Base-by-base conservation (phyloP, 2,797 vertebrate species). In the Poecilia picta region DNA sequence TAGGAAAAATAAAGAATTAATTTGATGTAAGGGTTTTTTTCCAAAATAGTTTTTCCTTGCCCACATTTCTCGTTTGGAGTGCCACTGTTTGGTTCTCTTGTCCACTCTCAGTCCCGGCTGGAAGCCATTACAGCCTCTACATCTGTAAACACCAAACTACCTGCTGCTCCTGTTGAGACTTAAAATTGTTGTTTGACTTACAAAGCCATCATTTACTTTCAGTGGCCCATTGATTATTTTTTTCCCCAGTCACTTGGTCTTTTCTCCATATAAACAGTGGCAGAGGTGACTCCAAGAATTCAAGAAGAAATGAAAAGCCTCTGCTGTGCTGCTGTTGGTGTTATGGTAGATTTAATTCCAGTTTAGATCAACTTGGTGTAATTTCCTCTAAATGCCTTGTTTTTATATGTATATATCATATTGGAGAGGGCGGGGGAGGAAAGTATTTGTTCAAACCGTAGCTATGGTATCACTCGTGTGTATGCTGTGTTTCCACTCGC, bases 181-280 rank as follows among this genome's bases (percentile, higher is more conserved):
- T 70, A 53, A 71, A 39, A 5, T 47, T 72, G 70, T 62, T 62
- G 68, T 72, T 59, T 59, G 76, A 79, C 77, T 66, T 51, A 31
- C 57, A 31, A 64, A 79, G 57, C 72, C 72, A 16, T 74, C 25
- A 66, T 66, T 74, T 74, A 66, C 49, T 53, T 53, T 62, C 39
- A 43, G 36, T 39, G 23, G 28, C 47, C 36, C 25, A 5, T 47
- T 62, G 53, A 78, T 72, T 59, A 66, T 28, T 39, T 43, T 25
- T 7, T 36, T 7, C n/a, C 20, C 53, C 46, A 53, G 49, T 68
- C 72, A 41, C 72, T 5, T 11, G 25, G 12, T 12, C 36, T 74
- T 66, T 74, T 74, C 57, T 62, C 33, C 4, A 25, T 62, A 55
- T 73, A 62, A 64, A 41, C 57, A 8, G 33, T 23, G 46, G 46